Evolutionary conservation across 2,113 vertebrate genomes (phyloP).

Genomic region (Petrocephalus zakoni): DNA sequence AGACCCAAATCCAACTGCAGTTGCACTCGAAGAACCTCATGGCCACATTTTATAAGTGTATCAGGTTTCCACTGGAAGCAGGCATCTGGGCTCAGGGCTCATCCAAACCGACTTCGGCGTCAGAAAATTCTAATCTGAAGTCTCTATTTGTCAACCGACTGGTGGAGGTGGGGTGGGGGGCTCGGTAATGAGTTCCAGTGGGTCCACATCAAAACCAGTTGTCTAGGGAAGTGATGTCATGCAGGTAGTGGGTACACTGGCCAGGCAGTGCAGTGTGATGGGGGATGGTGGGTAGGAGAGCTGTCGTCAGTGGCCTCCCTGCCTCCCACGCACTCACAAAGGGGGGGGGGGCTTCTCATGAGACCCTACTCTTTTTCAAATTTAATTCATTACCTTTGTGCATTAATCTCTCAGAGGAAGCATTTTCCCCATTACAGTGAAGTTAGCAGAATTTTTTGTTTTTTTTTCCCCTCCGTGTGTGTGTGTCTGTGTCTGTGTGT

Average conservation of each 20-base stretch:
- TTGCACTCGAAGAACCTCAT: conserved; percentile 35
- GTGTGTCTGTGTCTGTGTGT: background rate
- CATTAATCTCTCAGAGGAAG: background rate
- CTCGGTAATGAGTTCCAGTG: background rate
- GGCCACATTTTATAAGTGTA: conserved; percentile 39
- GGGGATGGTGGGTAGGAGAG: conserved; percentile 4
- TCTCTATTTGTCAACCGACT: conserved; percentile 21
- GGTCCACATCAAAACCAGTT: conserved; percentile 11
- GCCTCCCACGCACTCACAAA: background rate
- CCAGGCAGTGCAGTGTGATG: background rate
- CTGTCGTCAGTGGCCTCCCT: background rate
- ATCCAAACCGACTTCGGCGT: conserved; percentile 26
- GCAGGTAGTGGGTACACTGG: conserved; percentile 20
- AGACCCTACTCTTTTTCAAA: background rate
- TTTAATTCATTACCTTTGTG: background rate
- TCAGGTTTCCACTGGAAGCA: conserved; percentile 35
- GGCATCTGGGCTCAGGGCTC: conserved; percentile 25
- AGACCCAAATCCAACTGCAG: conserved; percentile 33
- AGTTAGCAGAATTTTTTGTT: background rate
- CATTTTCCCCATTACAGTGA: background rate
- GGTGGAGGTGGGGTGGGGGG: background rate
- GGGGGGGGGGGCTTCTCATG: background rate
- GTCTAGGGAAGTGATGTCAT: conserved; percentile 18
- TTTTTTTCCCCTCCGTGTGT: background rate
- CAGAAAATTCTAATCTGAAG: conserved; percentile 27